Evolutionary conservation across 2,888 invertebrate genomes (phyloP).

Genomic region (Hermaeophaga mercurialis): DNA sequence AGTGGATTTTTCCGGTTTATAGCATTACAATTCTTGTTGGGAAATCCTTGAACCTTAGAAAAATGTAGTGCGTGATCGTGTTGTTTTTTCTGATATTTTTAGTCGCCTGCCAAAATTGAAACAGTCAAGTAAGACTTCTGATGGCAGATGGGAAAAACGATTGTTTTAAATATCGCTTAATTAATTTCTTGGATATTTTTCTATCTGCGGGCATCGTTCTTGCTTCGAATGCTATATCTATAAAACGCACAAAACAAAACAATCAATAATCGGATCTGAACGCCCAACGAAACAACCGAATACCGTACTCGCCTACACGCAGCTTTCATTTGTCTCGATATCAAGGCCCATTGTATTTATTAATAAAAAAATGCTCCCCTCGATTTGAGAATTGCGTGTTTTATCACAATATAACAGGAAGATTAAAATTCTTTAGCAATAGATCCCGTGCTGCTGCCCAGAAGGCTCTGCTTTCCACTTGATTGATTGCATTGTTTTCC

Average conservation of each 20-base stretch:
- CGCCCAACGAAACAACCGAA: constrained; percentile 52
- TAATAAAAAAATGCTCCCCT: constrained; percentile 47
- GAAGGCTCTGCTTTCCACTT: constrained; percentile 39
- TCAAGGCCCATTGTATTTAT: constrained; percentile 52
- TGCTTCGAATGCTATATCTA: constrained; percentile 10
- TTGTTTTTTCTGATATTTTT: too few relatives aligned
- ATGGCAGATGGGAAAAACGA: too few relatives aligned
- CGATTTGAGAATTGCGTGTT: constrained; percentile 53
- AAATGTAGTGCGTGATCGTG: too few relatives aligned
- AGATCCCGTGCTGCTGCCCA: constrained; percentile 35
- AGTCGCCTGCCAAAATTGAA: too few relatives aligned
- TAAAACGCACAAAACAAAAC: constrained; percentile 30
- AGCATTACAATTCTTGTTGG: too few relatives aligned
- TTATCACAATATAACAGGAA: constrained; percentile 37
- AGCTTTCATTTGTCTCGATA: constrained; percentile 53
- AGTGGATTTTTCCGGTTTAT: too few relatives aligned
- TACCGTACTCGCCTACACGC: constrained; percentile 50
- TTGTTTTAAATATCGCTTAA: too few relatives aligned
- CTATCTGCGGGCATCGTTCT: constrained; percentile 19
- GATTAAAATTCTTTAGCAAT: constrained; percentile 24
- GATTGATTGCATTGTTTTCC: constrained; percentile 43
- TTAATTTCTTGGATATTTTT: constrained; percentile 8
- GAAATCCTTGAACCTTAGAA: too few relatives aligned
- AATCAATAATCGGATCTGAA: constrained; percentile 35
- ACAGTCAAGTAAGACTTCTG: too few relatives aligned